Percentiles rank a stretch among this genome's conserved stretches.
These are phyloP conservation scores for Trileptium ribeirensis DNA, from an alignment of 2,888 invertebrate genomes.

Conservation along the genomic window DNA sequence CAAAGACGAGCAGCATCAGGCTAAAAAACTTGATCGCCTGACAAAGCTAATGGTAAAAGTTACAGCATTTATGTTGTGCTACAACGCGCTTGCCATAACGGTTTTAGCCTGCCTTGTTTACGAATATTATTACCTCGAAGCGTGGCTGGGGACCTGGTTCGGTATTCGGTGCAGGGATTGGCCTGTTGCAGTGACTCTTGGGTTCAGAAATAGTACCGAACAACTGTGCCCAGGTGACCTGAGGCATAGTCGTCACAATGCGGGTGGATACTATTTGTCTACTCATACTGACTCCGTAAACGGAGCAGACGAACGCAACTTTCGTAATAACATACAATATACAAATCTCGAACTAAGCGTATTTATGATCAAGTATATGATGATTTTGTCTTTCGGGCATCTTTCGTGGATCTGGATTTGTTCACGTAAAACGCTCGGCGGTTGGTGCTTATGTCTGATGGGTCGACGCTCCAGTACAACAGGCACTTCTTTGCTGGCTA, in stretches of 20 bases:
- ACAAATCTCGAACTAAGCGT: constrained; percentile 40
- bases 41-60: constrained; percentile 92
- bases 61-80: constrained; percentile 71
- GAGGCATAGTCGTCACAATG: constrained; percentile 35
- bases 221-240: constrained; percentile 16
- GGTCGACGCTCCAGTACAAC: too few species aligned
- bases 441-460: too few species aligned
- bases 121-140: constrained; percentile 71
- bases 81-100: constrained; percentile 60
- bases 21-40: constrained; percentile 66
- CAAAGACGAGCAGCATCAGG: too few species aligned
- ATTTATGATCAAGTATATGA: constrained; percentile 64
- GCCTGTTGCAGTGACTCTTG: neutral
- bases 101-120: constrained; percentile 61
- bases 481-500: too few species aligned
- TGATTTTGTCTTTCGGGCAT: constrained; percentile 86
- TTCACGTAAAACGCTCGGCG: constrained; percentile 86
- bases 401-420: constrained; percentile 95
- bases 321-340: too few species aligned
- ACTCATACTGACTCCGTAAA: neutral
- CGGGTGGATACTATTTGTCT: neutral
- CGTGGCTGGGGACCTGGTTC: constrained; percentile 59
- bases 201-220: neutral
- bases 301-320: too few species aligned
- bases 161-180: neutral